Evolutionary conservation across 2,888 invertebrate genomes (phyloP).

Genomic region (Poecilobothrus nobilitatus): DNA sequence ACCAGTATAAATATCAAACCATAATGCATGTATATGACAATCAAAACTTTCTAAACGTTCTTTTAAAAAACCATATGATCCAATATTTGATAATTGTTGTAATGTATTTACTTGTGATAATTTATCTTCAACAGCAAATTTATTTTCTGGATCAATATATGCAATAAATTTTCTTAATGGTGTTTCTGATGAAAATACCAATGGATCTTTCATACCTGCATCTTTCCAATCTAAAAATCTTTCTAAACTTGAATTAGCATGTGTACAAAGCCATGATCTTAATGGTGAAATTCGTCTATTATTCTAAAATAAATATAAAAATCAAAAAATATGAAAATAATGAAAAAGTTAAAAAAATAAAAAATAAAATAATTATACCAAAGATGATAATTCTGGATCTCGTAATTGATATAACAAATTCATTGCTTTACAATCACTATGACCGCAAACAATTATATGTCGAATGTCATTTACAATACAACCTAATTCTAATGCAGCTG

Average conservation of each 20-base stretch:
- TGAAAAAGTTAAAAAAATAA: too few species aligned
- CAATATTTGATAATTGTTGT: constrained; percentile 85
- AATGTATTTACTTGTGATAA: constrained; percentile 90
- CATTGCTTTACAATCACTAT: constrained; percentile 98
- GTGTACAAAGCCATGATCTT: constrained; percentile 84
- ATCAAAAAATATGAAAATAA: too few species aligned
- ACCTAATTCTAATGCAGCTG: constrained; percentile 89
- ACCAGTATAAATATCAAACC: constrained; percentile 97
- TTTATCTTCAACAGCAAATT: constrained; percentile 83
- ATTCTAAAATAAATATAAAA: constrained; percentile 44
- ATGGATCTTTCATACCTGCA: constrained; percentile 54
- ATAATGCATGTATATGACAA: constrained; percentile 84
- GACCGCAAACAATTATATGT: constrained; percentile 92
- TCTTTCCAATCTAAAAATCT: constrained; percentile 69
- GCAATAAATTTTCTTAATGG: constrained; percentile 82
- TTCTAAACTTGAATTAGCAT: constrained; percentile 70
- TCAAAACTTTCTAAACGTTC: constrained; percentile 70
- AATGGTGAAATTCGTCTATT: constrained; percentile 78
- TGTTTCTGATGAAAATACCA: constrained; percentile 79
- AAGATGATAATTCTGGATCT: constrained; percentile 66
- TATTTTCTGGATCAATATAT: constrained; percentile 86
- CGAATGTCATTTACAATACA: constrained; percentile 85
- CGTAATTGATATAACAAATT: constrained; percentile 78
- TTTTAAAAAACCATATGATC: constrained; percentile 84
- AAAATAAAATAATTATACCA: constrained; percentile 42